These are phyloP conservation scores for Lagodon rhomboides DNA, from an alignment of 2,797 vertebrate species.

Conservation along the genomic window DNA sequence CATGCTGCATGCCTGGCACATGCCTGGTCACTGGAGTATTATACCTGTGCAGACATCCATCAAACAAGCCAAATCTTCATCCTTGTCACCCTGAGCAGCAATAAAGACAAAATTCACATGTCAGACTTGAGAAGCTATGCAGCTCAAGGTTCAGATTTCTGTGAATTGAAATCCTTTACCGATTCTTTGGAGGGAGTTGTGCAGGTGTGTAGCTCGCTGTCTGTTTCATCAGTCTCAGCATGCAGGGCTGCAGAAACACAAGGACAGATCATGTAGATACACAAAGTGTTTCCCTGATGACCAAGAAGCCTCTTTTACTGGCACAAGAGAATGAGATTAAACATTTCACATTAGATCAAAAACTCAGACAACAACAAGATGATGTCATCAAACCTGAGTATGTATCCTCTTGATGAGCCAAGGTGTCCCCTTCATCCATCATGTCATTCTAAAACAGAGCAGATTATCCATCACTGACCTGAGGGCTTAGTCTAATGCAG, in stretches of 20 bases:
- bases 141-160: neutral
- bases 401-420: neutral
- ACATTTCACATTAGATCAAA: neutral
- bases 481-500: neutral
- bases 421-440: conserved; percentile 8
- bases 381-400: conserved; percentile 43
- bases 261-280: neutral
- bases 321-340: neutral
- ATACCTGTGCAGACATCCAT: conserved; percentile 54
- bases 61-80: neutral
- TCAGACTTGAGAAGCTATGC: neutral
- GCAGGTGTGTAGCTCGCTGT: neutral
- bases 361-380: neutral
- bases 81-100: conserved; percentile 39
- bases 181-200: conserved; percentile 5
- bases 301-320: neutral
- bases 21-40: neutral
- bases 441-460: conserved; percentile 47
- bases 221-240: neutral
- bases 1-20: neutral
- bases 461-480: conserved; percentile 7
- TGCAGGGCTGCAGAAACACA: conserved; percentile 27
- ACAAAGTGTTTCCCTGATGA: neutral
- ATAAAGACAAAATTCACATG: neutral
- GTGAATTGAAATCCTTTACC: conserved; percentile 42